phyloP scores from a whole-genome alignment of 2,113 vertebrate genomes.

The Platanista minor region DNA sequence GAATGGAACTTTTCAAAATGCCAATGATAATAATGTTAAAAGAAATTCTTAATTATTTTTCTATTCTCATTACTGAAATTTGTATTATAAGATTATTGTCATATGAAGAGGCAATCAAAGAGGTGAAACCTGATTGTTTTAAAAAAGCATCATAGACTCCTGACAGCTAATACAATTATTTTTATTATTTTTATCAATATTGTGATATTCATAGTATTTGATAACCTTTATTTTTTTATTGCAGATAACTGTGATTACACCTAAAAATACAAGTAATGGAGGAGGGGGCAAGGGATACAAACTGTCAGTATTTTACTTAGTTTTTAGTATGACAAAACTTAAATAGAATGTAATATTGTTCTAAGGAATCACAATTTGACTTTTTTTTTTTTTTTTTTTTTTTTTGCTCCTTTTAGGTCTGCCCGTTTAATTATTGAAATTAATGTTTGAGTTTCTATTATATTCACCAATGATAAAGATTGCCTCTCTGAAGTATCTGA shows the following conservation, averaged over 20 bases:
- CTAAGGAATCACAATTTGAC: background rate
- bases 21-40: background rate
- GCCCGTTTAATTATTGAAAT: background rate
- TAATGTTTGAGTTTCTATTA: background rate
- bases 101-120: background rate
- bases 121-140: background rate
- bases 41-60: background rate
- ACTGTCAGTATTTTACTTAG: background rate
- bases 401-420: background rate
- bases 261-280: background rate
- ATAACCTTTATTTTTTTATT: background rate
- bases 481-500: background rate
- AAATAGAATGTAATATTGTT: background rate
- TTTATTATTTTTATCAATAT: background rate
- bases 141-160: background rate
- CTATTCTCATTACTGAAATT: background rate
- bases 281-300: background rate
- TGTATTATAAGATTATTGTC: background rate
- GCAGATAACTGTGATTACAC: background rate
- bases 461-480: background rate
- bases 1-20: background rate
- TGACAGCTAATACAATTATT: background rate
- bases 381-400: background rate
- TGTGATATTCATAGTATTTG: background rate
- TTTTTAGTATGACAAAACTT: background rate